A percentile compares a stretch with the other conserved stretches of the same genome.
Conservation (phyloP, 92 coral and sea anemone genomes). For the Epizoanthus stellaris region DNA sequence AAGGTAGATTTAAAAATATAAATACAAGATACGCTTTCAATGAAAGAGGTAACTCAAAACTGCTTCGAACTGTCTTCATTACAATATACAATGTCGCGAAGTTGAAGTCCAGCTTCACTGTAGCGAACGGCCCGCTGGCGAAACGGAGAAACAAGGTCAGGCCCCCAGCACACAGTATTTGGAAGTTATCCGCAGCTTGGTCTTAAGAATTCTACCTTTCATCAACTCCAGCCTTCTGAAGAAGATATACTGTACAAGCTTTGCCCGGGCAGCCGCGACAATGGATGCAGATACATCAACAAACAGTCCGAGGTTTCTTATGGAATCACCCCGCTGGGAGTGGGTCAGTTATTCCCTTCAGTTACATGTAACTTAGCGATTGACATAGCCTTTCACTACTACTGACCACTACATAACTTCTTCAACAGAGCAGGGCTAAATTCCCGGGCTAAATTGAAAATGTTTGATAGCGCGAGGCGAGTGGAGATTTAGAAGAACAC, state of each 20-base stretch:
- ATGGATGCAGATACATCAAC: constrained; percentile 4
- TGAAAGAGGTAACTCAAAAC: constrained; percentile 29
- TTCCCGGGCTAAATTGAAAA: not conserved
- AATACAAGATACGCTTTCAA: not conserved
- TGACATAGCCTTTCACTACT: constrained; percentile 6
- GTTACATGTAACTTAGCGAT: not conserved
- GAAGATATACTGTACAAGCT: not conserved
- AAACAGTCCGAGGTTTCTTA: constrained; percentile 27
- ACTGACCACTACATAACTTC: not conserved
- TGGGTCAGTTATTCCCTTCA: constrained; percentile 16
- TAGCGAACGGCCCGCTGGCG: constrained; percentile 1
- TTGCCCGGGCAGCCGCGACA: constrained; percentile 19
- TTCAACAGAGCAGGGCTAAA: no score
- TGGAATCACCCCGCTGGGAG: constrained; percentile 26
- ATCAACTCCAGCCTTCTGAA: constrained; percentile 14
- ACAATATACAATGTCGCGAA: not conserved
- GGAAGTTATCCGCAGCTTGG: not conserved
- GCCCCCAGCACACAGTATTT: not conserved
- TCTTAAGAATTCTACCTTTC: not conserved
- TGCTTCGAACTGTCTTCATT: not conserved
- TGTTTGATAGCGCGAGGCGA: not conserved
- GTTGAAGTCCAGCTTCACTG: not conserved
- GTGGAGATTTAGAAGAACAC: not conserved
- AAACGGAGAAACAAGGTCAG: not conserved
- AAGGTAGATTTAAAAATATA: constrained; percentile 19